Evolutionary conservation across 2,113 vertebrate species (phyloP).

Genomic region (Microtus oregoni): DNA sequence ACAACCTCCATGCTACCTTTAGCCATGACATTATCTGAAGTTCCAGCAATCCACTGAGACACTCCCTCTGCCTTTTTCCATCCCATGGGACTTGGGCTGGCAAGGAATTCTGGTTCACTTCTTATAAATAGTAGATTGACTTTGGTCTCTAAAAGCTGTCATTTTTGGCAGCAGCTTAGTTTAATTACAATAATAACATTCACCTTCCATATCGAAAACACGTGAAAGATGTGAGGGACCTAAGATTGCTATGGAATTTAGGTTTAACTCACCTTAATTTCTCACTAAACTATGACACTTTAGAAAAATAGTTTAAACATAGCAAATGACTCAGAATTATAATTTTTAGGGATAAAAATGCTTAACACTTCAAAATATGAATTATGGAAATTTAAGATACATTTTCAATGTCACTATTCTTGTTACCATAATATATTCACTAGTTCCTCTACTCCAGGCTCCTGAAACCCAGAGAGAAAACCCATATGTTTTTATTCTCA

Average conservation of each 20-base stretch:
- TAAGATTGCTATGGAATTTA: neutral
- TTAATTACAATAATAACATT: neutral
- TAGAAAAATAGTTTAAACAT: conserved; percentile 6
- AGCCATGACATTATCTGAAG: neutral
- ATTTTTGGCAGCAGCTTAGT: neutral
- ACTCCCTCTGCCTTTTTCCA: neutral
- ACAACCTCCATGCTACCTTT: neutral
- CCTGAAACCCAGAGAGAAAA: neutral
- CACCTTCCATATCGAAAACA: neutral
- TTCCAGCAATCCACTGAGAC: neutral
- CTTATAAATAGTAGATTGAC: neutral
- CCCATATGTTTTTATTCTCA: neutral
- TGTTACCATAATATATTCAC: neutral
- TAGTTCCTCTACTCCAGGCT: neutral
- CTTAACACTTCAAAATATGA: neutral
- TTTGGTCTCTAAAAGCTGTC: neutral
- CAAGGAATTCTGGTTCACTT: neutral
- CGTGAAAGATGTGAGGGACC: neutral
- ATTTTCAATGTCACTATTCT: neutral
- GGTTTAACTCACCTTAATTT: neutral
- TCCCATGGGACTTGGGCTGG: neutral
- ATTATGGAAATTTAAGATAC: neutral
- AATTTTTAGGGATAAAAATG: neutral
- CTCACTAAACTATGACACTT: neutral
- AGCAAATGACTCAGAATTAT: neutral